These are phyloP conservation scores for Lypha dubia DNA, from an alignment of 2,888 invertebrate genomes.

Conservation along the genomic window DNA sequence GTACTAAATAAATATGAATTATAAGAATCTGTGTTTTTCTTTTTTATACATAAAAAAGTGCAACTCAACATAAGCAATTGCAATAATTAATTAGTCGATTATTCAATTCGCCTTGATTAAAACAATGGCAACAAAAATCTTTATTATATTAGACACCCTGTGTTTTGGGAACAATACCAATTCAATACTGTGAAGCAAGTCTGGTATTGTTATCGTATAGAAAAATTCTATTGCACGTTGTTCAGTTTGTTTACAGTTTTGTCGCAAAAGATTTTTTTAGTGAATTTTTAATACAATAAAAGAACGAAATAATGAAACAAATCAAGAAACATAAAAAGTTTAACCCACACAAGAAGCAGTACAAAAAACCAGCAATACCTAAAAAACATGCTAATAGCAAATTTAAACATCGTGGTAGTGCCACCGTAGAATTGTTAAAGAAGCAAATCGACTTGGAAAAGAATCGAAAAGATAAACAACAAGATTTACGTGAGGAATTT, in stretches of 20 bases:
- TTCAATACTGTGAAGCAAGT: not conserved
- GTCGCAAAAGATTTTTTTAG: not conserved
- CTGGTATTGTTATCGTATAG: not conserved
- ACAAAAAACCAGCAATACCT: slow-evolving; percentile 59
- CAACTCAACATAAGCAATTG: too few relatives aligned
- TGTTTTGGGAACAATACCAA: not conserved
- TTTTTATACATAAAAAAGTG: not conserved
- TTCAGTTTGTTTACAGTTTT: slow-evolving; percentile 52
- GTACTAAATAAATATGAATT: slow-evolving; percentile 69
- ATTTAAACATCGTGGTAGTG: slow-evolving; percentile 68
- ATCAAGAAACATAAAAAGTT: slow-evolving; percentile 55
- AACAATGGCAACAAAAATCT: too few relatives aligned
- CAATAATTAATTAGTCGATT: too few relatives aligned
- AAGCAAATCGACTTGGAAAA: slow-evolving; percentile 68
- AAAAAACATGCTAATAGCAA: slow-evolving; percentile 65
- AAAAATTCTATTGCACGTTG: slow-evolving; percentile 15
- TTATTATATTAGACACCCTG: slow-evolving; percentile 5
- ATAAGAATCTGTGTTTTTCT: slow-evolving; percentile 38
- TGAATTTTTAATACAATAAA: not conserved
- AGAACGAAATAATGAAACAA: slow-evolving; percentile 51
- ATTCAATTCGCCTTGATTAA: too few relatives aligned
- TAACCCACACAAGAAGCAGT: slow-evolving; percentile 62
- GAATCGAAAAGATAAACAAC: slow-evolving; percentile 31
- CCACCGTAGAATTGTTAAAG: slow-evolving; percentile 61
- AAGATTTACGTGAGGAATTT: not conserved